Base-by-base conservation (phyloP, 2,888 invertebrate genomes). In the Tipula helvola region DNA sequence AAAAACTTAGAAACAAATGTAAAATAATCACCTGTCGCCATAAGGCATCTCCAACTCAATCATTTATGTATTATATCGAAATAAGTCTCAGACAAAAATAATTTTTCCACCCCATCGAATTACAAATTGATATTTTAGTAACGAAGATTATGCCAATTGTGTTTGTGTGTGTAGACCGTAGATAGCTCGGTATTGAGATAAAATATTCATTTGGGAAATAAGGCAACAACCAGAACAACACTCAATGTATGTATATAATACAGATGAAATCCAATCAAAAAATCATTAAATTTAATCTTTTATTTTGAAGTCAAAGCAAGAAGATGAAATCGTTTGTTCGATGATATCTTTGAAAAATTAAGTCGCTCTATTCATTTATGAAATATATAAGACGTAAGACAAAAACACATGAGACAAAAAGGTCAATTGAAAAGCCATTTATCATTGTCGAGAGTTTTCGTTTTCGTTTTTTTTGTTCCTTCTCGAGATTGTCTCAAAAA, bases 361-460 rank as follows among this genome's bases (percentile, higher is more conserved):
- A 71, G 71, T 28, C 71, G 1, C 71, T 71, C 71, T 28, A 71
- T 71, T 71, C 71, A 71, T 71, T 71, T 71, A 71, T 57, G 52
- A 57, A 57, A 57, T 10, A 10, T 41, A 3, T 71, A 71, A 71
- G 28, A 12, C 28, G 71, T 71, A 71, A 71, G 71, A 71, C 71
- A 71, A 39, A 84, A 84, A 84, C 84, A 84, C 84, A 84, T 84
- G 84, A 84, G 84, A 84, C 84, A 39, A 41, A 52, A 71, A 84
- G 84, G 84, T 84, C 84, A 84, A 84, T 84, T 84, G 84, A 84
- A 84, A 84, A 39, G 84, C 36, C 84, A 84, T 84, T 84, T 84
- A 84, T 84, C 84, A 84, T 84, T 84, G 84, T 84, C 84, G 39
- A 84, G 83, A 16, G 28, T 71, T 71, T 71, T 28, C 28, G 57